Percentiles rank a stretch among this genome's conserved stretches.
These are phyloP conservation scores for Pipistrellus pipistrellus DNA, from an alignment of 2,797 vertebrate species.

Conservation along the genomic window DNA sequence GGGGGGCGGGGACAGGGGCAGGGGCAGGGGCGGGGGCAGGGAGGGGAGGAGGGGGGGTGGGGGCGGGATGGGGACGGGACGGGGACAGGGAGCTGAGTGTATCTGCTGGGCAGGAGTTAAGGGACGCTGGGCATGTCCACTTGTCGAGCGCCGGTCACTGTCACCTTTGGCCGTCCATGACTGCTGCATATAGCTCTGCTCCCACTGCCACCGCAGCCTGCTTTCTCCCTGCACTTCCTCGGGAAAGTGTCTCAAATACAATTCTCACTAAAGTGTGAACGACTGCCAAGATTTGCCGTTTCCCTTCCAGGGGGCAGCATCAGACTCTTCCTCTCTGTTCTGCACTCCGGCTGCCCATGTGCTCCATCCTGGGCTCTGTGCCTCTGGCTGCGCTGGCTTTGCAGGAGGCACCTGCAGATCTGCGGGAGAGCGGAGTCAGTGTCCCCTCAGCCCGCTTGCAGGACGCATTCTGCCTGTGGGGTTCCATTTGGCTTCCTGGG, in stretches of 20 bases:
- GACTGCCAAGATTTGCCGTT: not conserved
- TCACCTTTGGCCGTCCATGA: not conserved
- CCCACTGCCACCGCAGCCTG: not conserved
- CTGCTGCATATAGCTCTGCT: not conserved
- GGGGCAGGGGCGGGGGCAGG: not conserved
- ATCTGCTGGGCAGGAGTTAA: not conserved
- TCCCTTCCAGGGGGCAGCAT: not conserved
- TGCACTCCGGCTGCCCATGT: too few species aligned
- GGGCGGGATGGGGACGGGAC: too few species aligned
- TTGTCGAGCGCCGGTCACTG: accelerated
- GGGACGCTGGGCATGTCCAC: not conserved
- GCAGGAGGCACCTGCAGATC: not conserved
- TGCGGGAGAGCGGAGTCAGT: accelerated
- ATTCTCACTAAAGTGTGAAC: not conserved
- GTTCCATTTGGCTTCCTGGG: not conserved
- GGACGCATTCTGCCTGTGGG: too few species aligned
- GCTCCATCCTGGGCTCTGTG: accelerated
- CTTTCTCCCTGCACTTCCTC: not conserved
- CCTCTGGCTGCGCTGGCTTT: not conserved
- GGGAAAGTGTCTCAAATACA: not conserved
- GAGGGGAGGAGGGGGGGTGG: too few species aligned
- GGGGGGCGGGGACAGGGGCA: too few species aligned
- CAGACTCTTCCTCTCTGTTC: not conserved
- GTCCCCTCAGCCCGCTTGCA: not conserved
- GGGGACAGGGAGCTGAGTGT: too few species aligned